Conservation (phyloP, 2,113 vertebrate species). For the Microcebus tavaratra region DNA sequence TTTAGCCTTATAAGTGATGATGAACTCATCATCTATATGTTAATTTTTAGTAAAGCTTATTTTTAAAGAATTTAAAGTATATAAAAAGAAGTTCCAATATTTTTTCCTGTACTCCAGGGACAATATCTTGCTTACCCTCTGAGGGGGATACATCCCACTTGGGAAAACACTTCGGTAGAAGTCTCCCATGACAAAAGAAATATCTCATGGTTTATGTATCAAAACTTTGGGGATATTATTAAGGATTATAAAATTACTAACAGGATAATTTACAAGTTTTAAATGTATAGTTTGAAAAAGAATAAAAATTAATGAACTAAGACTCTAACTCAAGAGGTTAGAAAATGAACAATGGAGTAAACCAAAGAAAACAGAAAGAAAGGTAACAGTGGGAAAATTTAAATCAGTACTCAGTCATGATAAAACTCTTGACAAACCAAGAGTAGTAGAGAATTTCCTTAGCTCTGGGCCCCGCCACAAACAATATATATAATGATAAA, state of each 20-base stretch:
- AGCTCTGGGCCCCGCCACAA: neutral
- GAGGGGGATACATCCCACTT: no score
- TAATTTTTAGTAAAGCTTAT: no score
- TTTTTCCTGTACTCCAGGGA: no score
- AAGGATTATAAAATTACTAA: neutral
- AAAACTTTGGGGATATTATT: neutral
- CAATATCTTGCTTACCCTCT: no score
- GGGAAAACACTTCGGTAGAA: no score
- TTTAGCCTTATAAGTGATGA: no score
- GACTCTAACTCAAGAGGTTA: neutral
- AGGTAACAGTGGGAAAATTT: neutral
- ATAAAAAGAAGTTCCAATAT: no score
- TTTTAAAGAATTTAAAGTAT: no score
- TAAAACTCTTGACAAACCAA: constrained; percentile 11
- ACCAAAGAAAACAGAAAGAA: neutral
- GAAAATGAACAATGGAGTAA: neutral
- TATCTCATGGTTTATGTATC: neutral
- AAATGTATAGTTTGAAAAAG: neutral
- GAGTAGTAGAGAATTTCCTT: neutral
- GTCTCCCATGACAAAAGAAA: no score
- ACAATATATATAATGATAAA: neutral
- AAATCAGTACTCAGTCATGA: neutral
- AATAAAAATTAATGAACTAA: neutral
- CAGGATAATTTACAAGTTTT: neutral
- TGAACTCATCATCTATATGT: no score